These are phyloP conservation scores for Perca flavescens DNA, from an alignment of 2,113 vertebrate genomes.

Conservation along the genomic window DNA sequence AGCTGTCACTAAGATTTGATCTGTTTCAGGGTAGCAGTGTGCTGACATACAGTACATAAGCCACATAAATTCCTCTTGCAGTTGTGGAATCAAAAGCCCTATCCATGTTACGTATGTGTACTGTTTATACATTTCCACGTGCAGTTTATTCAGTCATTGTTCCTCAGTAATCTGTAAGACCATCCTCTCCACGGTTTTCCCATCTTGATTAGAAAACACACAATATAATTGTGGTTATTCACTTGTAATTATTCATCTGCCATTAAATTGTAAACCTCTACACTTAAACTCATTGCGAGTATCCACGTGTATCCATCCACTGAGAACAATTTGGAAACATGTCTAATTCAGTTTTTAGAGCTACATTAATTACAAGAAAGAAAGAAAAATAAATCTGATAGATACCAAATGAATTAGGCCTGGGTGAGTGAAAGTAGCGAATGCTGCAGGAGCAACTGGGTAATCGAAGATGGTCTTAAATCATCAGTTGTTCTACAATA, in stretches of 20 bases:
- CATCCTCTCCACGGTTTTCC: not conserved
- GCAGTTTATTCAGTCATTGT: slow-evolving; percentile 23
- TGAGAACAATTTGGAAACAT: slow-evolving; percentile 37
- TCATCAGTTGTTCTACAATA: slow-evolving; percentile 65
- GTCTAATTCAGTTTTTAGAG: slow-evolving; percentile 61
- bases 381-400: slow-evolving; percentile 54
- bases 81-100: slow-evolving; percentile 16
- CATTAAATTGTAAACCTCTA: slow-evolving; percentile 60
- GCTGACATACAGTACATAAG: slow-evolving; percentile 27
- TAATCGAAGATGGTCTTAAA: slow-evolving; percentile 75
- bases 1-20: slow-evolving; percentile 47
- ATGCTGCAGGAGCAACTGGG: slow-evolving; percentile 52
- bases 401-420: slow-evolving; percentile 71
- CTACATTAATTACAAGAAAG: slow-evolving; percentile 65
- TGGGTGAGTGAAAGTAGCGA: slow-evolving; percentile 47
- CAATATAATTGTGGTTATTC: slow-evolving; percentile 42
- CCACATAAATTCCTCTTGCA: slow-evolving; percentile 25
- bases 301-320: slow-evolving; percentile 37
- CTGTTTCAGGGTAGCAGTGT: slow-evolving; percentile 26
- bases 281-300: slow-evolving; percentile 36
- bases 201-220: slow-evolving; percentile 44
- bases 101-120: slow-evolving; percentile 7
- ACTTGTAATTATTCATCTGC: slow-evolving; percentile 26
- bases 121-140: not conserved
- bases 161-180: slow-evolving; percentile 12